Conservation (phyloP, 2,888 invertebrate genomes). For the Heteromyza rotundicornis region DNA sequence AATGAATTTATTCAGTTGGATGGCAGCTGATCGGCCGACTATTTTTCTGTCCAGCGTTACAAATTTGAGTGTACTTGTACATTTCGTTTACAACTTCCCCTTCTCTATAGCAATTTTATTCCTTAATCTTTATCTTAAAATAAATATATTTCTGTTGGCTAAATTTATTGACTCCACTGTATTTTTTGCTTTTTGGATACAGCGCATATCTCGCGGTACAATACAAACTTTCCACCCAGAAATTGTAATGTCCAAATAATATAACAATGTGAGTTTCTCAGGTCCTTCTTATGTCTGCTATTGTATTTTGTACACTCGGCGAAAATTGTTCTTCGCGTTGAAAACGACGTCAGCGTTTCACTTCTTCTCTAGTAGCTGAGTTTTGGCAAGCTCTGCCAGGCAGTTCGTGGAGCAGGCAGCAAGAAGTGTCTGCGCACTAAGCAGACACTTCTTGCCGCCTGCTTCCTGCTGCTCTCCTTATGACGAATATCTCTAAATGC, state of each 20-base stretch:
- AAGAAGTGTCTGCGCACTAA: neutral
- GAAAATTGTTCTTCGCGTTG: constrained; percentile 20
- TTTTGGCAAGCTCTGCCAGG: constrained; percentile 1
- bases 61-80: no score
- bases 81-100: no score
- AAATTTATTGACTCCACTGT: neutral
- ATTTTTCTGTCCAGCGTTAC: no score
- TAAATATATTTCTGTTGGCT: neutral
- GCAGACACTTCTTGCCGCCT: neutral
- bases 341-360: constrained; percentile 36
- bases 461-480: neutral
- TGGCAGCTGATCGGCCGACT: no score
- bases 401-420: neutral
- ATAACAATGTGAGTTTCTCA: no score
- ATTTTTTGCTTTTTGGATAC: neutral
- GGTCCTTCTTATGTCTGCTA: constrained; percentile 1
- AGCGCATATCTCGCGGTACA: neutral
- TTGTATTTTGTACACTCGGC: constrained; percentile 17
- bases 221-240: neutral
- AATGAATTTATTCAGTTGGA: no score
- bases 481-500: constrained; percentile 5
- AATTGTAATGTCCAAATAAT: neutral
- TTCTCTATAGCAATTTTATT: no score
- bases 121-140: no score
- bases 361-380: constrained; percentile 14